phyloP scores from a whole-genome alignment of 2,113 vertebrate species.

The Tinamus guttatus region DNA sequence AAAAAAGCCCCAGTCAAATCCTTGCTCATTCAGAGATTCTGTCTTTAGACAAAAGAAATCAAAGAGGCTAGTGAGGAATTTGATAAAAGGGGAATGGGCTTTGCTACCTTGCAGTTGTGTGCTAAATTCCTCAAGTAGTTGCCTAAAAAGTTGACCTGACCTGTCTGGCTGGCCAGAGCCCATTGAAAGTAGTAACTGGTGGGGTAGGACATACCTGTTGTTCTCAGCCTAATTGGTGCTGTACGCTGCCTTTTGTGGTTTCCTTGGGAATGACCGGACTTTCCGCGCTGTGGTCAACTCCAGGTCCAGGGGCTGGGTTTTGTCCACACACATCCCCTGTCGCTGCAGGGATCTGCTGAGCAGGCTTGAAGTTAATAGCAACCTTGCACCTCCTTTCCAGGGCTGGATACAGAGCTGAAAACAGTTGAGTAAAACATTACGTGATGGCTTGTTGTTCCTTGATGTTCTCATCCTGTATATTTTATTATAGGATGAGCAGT shows the following conservation, averaged over 20 bases:
- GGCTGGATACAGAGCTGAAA: not conserved
- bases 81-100: not conserved
- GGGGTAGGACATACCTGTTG: not conserved
- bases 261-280: not conserved
- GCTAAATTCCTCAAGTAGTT: not conserved
- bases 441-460: rapidly evolving
- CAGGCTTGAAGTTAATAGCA: not conserved
- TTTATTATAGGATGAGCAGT: not conserved
- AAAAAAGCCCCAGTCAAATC: not conserved
- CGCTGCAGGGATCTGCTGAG: not conserved
- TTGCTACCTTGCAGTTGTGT: not conserved
- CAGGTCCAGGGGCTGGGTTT: not conserved
- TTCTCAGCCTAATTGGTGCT: not conserved
- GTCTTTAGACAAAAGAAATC: not conserved
- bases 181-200: not conserved
- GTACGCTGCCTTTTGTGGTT: not conserved
- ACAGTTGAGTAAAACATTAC: rapidly evolving
- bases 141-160: rapidly evolving
- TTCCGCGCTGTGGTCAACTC: rapidly evolving
- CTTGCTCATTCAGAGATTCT: not conserved
- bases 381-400: not conserved
- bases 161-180: not conserved
- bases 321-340: rapidly evolving
- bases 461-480: not conserved
- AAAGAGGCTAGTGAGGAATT: not conserved